These are phyloP conservation scores for Cyphomyrus plagiostoma DNA, from an alignment of 2,113 vertebrate genomes.

Conservation along the genomic window DNA sequence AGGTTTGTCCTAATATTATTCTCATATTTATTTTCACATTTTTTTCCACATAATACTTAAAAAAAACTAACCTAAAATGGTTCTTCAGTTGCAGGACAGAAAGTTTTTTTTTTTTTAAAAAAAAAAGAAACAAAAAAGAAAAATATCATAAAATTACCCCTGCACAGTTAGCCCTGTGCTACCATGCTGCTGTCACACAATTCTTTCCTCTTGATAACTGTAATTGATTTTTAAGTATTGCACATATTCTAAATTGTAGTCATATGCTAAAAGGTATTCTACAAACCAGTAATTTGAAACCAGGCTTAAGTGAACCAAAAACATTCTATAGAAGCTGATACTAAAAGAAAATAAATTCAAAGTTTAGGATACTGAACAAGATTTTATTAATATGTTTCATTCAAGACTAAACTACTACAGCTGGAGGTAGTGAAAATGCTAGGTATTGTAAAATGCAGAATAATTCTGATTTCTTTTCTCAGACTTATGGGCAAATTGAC, in stretches of 20 bases:
- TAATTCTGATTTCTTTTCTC: slow-evolving; percentile 21
- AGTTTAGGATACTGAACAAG: neutral
- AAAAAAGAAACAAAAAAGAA: slow-evolving; percentile 15
- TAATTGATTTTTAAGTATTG: slow-evolving; percentile 64
- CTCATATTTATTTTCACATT: neutral
- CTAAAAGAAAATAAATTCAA: neutral
- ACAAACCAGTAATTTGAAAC: neutral
- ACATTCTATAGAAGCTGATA: neutral
- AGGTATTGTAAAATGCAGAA: neutral
- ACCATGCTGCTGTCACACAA: slow-evolving; percentile 43
- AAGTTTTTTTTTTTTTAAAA: neutral
- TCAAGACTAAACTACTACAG: neutral
- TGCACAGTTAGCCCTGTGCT: slow-evolving; percentile 19
- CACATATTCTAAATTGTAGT: slow-evolving; percentile 58
- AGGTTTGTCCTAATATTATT: slow-evolving; percentile 4
- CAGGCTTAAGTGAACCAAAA: neutral
- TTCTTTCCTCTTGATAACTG: slow-evolving; percentile 38
- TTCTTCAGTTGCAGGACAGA: neutral
- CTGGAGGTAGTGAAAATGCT: slow-evolving; percentile 33
- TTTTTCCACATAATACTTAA: neutral
- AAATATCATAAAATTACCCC: neutral
- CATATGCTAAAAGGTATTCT: slow-evolving; percentile 27
- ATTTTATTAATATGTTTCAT: neutral
- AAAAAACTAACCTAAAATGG: neutral
- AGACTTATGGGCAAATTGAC: slow-evolving; percentile 31